Evolutionary conservation across 2,797 vertebrate genomes (phyloP).

Genomic region (Buceros bicornis): DNA sequence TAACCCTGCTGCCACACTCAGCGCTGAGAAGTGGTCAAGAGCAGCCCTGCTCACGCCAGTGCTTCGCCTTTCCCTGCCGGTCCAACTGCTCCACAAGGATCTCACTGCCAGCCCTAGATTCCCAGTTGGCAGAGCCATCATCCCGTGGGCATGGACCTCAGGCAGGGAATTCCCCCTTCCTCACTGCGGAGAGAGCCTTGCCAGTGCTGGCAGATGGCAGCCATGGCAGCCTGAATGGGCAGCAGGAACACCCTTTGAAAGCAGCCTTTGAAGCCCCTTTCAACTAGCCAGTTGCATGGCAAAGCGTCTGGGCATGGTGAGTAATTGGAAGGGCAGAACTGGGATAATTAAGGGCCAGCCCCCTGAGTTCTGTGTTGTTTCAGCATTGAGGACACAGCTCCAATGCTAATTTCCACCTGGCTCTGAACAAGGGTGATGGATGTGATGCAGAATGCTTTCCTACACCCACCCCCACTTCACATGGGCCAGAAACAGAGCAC

Average conservation of each 20-base stretch:
- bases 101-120: slow-evolving; percentile 13
- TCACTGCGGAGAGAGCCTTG: background rate
- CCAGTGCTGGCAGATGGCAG: slow-evolving; percentile 20
- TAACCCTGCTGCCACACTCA: background rate
- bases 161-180: slow-evolving; percentile 14
- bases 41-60: background rate
- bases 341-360: background rate
- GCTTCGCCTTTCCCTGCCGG: background rate
- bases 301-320: background rate
- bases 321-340: background rate
- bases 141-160: fast-evolving
- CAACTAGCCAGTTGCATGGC: background rate
- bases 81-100: background rate
- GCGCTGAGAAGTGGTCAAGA: background rate
- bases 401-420: background rate
- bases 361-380: background rate
- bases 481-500: background rate
- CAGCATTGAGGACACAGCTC: background rate
- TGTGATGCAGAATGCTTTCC: background rate
- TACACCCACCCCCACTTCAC: fast-evolving
- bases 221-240: background rate
- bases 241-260: background rate
- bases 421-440: background rate
- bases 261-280: background rate
- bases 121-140: background rate